Evolutionary conservation across 2,888 invertebrate genomes (phyloP).

Genomic region (Cephus spinipes): DNA sequence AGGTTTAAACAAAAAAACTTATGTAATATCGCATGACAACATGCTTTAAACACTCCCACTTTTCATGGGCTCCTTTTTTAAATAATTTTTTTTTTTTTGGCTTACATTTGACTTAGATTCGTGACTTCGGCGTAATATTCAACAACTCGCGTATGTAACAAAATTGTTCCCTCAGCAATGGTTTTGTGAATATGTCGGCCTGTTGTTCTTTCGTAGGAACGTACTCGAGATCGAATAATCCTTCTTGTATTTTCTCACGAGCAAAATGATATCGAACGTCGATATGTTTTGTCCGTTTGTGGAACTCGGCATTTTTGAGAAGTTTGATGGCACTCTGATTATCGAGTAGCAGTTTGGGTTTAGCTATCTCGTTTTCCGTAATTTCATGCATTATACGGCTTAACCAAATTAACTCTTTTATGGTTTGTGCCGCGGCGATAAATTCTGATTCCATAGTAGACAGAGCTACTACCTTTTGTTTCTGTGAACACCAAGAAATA

Average conservation of each 20-base stretch:
- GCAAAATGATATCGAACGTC: constrained; percentile 30
- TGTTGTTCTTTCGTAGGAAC: background rate
- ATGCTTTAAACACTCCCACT: too few relatives aligned
- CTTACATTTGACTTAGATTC: background rate
- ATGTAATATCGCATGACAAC: too few relatives aligned
- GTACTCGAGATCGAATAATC: background rate
- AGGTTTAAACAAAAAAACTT: too few relatives aligned
- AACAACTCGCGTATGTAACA: constrained; percentile 15
- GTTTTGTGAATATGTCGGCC: background rate
- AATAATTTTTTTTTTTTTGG: too few relatives aligned
- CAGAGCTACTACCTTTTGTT: constrained; percentile 36
- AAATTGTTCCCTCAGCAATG: constrained; percentile 1
- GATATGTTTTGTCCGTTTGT: constrained; percentile 36
- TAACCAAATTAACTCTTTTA: constrained; percentile 35
- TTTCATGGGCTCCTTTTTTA: too few relatives aligned
- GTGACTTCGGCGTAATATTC: background rate
- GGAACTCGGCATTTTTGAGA: constrained; percentile 31
- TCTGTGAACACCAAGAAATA: constrained; percentile 27
- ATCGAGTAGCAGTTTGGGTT: constrained; percentile 25
- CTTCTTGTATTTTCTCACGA: constrained; percentile 19
- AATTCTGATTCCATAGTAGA: constrained; percentile 42
- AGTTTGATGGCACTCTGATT: constrained; percentile 37
- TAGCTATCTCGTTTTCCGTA: background rate
- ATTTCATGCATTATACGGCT: constrained; percentile 32
- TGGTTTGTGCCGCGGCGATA: constrained; percentile 33